phyloP scores from a whole-genome alignment of 1,140 invertebrate genomes.

The Mercenaria mercenaria region DNA sequence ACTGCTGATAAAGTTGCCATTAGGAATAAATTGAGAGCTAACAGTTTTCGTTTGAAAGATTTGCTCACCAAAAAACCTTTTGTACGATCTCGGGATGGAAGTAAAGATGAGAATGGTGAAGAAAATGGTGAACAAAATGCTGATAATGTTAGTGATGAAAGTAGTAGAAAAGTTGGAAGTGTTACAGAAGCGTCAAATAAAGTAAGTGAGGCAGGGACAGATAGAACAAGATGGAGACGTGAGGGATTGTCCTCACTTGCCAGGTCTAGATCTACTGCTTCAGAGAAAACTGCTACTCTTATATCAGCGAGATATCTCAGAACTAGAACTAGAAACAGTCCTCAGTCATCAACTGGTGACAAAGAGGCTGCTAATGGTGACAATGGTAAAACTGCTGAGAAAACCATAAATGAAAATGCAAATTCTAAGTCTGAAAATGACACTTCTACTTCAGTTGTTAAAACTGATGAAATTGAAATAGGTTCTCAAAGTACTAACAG shows the following conservation, averaged over 20 bases:
- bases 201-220: not conserved
- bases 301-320: constrained; percentile 43
- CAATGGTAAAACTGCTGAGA: not conserved
- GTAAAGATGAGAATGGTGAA: constrained; percentile 5
- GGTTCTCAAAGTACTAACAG: not conserved
- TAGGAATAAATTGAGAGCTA: constrained; percentile 54
- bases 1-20: constrained; percentile 44
- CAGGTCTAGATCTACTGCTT: constrained; percentile 36
- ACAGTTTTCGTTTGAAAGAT: constrained; percentile 62
- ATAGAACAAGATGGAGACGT: constrained; percentile 49
- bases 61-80: constrained; percentile 55
- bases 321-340: constrained; percentile 30
- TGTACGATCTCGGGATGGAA: constrained; percentile 9
- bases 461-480: not conserved
- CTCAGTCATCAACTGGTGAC: not conserved
- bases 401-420: not conserved
- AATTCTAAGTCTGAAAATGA: not conserved
- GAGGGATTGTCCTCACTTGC: not conserved
- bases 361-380: not conserved
- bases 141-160: not conserved
- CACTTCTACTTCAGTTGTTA: not conserved
- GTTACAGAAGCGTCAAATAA: not conserved
- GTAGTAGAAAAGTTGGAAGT: not conserved
- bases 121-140: not conserved
- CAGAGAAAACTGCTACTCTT: constrained; percentile 38